A percentile compares a stretch with the other conserved stretches of the same genome.
phyloP scores from a whole-genome alignment of 2,797 vertebrate species.

The Sebastes kiyomatsui region DNA sequence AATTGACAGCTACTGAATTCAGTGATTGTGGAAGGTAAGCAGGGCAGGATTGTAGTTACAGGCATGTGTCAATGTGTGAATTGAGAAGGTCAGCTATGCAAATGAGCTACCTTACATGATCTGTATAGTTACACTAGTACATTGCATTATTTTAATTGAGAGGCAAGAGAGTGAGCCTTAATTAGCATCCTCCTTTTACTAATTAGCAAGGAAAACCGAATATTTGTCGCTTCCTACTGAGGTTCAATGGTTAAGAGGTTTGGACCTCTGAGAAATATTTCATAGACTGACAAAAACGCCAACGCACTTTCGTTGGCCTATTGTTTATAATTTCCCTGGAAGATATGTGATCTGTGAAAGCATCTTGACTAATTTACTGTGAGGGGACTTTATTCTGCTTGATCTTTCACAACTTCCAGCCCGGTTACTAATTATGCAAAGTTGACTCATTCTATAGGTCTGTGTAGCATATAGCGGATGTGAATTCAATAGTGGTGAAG shows the following conservation, averaged over 20 bases:
- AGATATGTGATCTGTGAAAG: conserved; percentile 42
- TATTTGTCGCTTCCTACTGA: neutral
- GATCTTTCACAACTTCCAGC: conserved; percentile 50
- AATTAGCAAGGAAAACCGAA: neutral
- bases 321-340: conserved; percentile 1
- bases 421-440: conserved; percentile 51
- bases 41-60: neutral
- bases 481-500: neutral
- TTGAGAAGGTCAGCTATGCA: conserved; percentile 8
- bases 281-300: neutral
- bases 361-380: conserved; percentile 39
- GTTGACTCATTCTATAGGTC: conserved; percentile 8
- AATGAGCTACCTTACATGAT: conserved; percentile 13
- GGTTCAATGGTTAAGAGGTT: neutral
- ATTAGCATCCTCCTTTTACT: neutral
- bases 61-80: neutral
- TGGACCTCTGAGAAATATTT: neutral
- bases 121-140: neutral
- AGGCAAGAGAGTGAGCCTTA: neutral
- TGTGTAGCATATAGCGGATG: neutral
- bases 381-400: conserved; percentile 40
- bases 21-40: neutral
- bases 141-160: neutral
- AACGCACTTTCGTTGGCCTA: neutral
- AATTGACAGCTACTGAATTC: neutral